Conservation (phyloP, 2,888 invertebrate genomes). For the Microctonus hyperodae region DNA sequence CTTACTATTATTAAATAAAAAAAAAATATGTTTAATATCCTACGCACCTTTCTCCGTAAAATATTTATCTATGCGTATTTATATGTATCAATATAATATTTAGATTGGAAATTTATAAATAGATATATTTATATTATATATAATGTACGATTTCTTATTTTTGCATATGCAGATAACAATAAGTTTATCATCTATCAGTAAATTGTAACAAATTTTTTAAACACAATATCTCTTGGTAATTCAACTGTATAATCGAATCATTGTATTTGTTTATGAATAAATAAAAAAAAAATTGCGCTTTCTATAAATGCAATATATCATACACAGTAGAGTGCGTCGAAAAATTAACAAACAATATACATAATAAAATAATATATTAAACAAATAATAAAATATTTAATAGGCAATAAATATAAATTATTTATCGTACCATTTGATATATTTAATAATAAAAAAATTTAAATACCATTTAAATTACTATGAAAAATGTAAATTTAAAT, state of each 20-base stretch:
- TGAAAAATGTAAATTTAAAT: too few species aligned
- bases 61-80: neutral
- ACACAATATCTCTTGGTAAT: neutral
- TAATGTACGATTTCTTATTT: neutral
- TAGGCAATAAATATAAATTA: too few species aligned
- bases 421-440: too few species aligned
- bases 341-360: neutral
- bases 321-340: neutral
- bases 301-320: slow-evolving; percentile 21
- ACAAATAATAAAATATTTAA: too few species aligned
- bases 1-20: too few species aligned
- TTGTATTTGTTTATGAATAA: too few species aligned
- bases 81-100: slow-evolving; percentile 11
- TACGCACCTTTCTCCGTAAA: slow-evolving; percentile 4
- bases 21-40: too few species aligned
- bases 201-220: neutral
- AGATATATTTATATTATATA: neutral
- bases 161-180: too few species aligned
- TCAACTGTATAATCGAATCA: neutral
- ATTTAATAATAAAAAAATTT: too few species aligned
- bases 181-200: neutral
- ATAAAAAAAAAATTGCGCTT: too few species aligned
- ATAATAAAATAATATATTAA: neutral
- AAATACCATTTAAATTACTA: too few species aligned
- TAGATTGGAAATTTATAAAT: neutral